A percentile compares a stretch with the other conserved stretches of the same genome.
These are phyloP conservation scores for Tauraco hartlaubi DNA, from an alignment of 2,797 vertebrate genomes.

Conservation along the genomic window DNA sequence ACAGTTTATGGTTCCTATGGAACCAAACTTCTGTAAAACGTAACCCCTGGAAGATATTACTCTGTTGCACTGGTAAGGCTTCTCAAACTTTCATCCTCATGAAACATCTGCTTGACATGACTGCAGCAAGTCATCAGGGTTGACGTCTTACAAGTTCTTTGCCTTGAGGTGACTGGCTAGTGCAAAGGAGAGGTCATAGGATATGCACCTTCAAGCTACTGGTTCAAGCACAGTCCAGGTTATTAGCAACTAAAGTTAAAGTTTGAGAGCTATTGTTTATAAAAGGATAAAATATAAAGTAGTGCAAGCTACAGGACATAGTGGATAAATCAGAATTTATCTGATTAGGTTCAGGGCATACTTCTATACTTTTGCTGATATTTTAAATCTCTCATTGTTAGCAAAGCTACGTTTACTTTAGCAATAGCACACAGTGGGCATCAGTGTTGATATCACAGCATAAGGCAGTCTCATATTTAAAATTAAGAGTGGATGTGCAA, in stretches of 20 bases:
- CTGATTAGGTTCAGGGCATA: not conserved
- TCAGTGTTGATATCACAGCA: not conserved
- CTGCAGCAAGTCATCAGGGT: slow-evolving; percentile 5
- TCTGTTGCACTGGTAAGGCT: slow-evolving; percentile 43
- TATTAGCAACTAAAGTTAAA: not conserved
- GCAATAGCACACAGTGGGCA: not conserved
- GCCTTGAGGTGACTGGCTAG: not conserved
- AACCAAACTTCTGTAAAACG: slow-evolving; percentile 20
- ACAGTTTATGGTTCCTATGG: not conserved
- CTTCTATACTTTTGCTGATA: not conserved
- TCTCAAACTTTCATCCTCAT: slow-evolving; percentile 25
- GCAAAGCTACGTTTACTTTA: not conserved
- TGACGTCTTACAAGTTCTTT: slow-evolving; percentile 13
- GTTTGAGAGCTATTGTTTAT: not conserved
- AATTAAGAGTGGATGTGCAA: not conserved
- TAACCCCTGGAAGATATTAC: slow-evolving; percentile 5
- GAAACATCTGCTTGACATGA: slow-evolving; percentile 43
- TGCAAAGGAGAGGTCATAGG: not conserved
- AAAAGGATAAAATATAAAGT: not conserved
- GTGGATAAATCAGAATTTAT: not conserved
- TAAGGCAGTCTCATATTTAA: not conserved
- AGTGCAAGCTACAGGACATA: not conserved
- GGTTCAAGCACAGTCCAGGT: not conserved
- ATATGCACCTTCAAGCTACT: not conserved
- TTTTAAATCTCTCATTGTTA: not conserved